Evolutionary conservation across 2,888 invertebrate species (phyloP), one percentile per base, ranked within the genome.

Genomic region (Myopa testacea): DNA sequence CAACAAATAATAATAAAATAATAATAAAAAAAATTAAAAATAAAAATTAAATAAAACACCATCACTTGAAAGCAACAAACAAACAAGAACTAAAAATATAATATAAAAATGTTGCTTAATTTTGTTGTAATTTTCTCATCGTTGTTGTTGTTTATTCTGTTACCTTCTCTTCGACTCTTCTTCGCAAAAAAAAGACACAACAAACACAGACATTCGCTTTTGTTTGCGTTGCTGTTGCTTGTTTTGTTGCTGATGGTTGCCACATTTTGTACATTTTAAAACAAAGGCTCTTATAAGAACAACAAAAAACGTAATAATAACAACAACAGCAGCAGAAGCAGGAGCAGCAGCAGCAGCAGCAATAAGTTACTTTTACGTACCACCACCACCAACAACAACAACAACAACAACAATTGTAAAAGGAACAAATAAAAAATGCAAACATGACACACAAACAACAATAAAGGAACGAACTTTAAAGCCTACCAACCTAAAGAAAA

Each of bases 201-300:
- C 12, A 16, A 55, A 26, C 58, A 10, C 52, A 50, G 50, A 34
- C 70, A 37, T n/a, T 12, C 73, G 26, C 45, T 50, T n/a, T n/a
- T n/a, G n/a, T n/a, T n/a, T 52, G 65, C 34, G 40, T 67, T 65
- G 72, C 38, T 69, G 62, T 40, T 70, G 45, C 69, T 69, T 68
- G 69, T 63, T 60, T 37, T 71, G 76, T 71, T 65, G 50, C 38
- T 69, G 77, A 63, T 67, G 52, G 37, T 63, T 55, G 68, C 70
- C 45, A 62, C 60, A 76, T 70, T 63, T 69, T 70, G 52, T 62
- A 71, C 62, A 77, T 73, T 73, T 73, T 62, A 34, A 19, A n/a
- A 73, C 70, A 63, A 45, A 73, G 50, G 4, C 63, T 45, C 73
- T 34, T 12, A 72, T n/a, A n/a, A 26, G 26, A 26, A 26, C 40